These are phyloP conservation scores for Origma solitaria DNA, from an alignment of 2,113 vertebrate species.

Conservation along the genomic window DNA sequence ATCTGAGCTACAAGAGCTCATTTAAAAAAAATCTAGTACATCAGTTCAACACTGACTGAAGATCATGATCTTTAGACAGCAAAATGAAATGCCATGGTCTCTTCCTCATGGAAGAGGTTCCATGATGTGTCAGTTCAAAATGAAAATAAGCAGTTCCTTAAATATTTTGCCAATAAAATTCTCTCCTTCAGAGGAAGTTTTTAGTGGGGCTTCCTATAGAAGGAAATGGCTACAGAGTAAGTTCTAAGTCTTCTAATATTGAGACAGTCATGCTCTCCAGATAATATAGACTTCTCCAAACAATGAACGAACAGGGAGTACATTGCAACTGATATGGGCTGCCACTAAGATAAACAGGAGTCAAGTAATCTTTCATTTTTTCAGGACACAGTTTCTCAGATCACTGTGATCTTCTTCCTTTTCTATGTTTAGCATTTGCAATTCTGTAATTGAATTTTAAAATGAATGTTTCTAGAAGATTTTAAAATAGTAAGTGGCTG, in stretches of 20 bases:
- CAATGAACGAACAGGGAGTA: fast-evolving
- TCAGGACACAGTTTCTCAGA: background rate
- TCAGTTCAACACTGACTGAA: background rate
- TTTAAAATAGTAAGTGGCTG: background rate
- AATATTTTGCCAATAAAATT: background rate
- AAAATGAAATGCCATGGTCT: background rate
- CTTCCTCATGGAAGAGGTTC: background rate
- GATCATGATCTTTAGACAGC: background rate
- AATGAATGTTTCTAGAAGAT: background rate
- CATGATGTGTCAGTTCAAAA: background rate
- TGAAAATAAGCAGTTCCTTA: background rate
- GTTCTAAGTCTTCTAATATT: background rate
- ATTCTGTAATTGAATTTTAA: background rate
- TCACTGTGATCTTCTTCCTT: background rate
- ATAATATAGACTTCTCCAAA: background rate
- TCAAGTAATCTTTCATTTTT: background rate
- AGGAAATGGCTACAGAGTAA: background rate
- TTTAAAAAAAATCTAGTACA: background rate
- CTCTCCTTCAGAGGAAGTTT: background rate
- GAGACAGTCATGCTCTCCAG: background rate
- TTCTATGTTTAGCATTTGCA: background rate
- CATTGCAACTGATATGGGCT: background rate
- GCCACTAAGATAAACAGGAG: background rate
- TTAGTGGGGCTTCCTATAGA: background rate
- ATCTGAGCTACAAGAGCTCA: background rate